Conservation (phyloP, 2,888 invertebrate genomes). For the Meta bourneti region DNA sequence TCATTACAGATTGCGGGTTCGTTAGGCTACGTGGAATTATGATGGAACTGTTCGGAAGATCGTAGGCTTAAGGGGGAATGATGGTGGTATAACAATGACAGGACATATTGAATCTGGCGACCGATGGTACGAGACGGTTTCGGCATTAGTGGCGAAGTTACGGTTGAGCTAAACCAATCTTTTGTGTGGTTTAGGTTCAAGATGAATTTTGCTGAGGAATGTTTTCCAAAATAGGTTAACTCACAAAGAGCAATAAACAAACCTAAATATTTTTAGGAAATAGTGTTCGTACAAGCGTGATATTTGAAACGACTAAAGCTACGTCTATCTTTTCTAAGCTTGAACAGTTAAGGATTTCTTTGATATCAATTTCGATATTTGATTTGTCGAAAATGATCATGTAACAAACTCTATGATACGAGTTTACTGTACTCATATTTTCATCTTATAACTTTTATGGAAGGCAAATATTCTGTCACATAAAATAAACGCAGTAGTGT, state of each 20-base stretch:
- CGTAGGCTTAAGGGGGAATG: constrained; percentile 26
- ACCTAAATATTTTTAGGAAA: too few relatives aligned
- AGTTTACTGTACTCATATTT: too few relatives aligned
- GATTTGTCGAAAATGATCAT: too few relatives aligned
- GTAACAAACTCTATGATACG: too few relatives aligned
- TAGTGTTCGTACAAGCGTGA: too few relatives aligned
- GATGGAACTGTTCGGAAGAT: constrained; percentile 18
- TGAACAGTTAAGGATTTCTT: too few relatives aligned
- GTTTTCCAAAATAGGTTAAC: not conserved
- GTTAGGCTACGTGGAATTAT: constrained; percentile 48
- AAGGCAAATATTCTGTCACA: too few relatives aligned
- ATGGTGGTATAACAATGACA: constrained; percentile 16
- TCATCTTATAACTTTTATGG: too few relatives aligned
- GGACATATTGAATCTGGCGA: constrained; percentile 19
- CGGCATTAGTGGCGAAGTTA: not conserved
- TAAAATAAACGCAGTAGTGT: too few relatives aligned
- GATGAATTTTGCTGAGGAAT: not conserved
- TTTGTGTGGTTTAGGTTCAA: not conserved
- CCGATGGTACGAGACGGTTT: not conserved
- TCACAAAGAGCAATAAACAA: not conserved
- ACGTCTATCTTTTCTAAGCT: too few relatives aligned
- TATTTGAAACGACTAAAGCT: too few relatives aligned
- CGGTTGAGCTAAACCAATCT: not conserved
- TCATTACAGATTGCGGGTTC: constrained; percentile 64
- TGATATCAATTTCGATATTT: too few relatives aligned